Evolutionary conservation across 2,113 vertebrate genomes (phyloP).

Genomic region (Meleagris gallopavo): DNA sequence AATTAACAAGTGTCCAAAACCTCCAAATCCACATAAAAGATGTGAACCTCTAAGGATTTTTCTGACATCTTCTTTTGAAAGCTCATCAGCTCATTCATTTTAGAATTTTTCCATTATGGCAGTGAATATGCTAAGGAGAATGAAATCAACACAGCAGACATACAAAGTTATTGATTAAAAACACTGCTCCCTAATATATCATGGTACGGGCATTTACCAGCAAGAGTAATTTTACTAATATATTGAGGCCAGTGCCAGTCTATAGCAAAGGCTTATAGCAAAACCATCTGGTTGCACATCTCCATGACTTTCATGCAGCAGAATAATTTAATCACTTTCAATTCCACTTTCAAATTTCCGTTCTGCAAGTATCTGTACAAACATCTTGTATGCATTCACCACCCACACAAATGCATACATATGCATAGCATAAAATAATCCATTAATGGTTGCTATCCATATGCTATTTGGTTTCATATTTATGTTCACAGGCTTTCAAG

Average conservation of each 20-base stretch:
- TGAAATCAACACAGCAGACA: conserved; percentile 4
- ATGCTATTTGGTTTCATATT: not conserved
- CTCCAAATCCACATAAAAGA: conserved; percentile 52
- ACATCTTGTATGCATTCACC: conserved; percentile 44
- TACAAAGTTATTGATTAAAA: conserved; percentile 44
- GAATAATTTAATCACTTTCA: conserved; percentile 33
- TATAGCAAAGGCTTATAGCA: not conserved
- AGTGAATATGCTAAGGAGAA: not conserved
- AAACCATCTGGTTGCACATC: conserved; percentile 1
- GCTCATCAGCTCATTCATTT: not conserved
- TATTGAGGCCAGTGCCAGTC: not conserved
- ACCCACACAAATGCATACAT: not conserved
- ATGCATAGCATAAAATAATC: not conserved
- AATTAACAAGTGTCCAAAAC: conserved; percentile 44
- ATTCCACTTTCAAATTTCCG: conserved; percentile 14
- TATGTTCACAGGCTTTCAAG: not conserved
- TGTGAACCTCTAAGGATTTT: conserved; percentile 17
- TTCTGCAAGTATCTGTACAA: conserved; percentile 9
- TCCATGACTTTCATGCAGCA: not conserved
- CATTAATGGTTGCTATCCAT: not conserved
- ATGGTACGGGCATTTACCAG: conserved; percentile 20
- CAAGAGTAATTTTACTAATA: not conserved
- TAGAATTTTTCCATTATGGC: conserved; percentile 1
- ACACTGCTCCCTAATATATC: not conserved
- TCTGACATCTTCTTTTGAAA: conserved; percentile 43